Evolutionary conservation across 2,888 invertebrate genomes (phyloP).

Genomic region (Blera fallax): DNA sequence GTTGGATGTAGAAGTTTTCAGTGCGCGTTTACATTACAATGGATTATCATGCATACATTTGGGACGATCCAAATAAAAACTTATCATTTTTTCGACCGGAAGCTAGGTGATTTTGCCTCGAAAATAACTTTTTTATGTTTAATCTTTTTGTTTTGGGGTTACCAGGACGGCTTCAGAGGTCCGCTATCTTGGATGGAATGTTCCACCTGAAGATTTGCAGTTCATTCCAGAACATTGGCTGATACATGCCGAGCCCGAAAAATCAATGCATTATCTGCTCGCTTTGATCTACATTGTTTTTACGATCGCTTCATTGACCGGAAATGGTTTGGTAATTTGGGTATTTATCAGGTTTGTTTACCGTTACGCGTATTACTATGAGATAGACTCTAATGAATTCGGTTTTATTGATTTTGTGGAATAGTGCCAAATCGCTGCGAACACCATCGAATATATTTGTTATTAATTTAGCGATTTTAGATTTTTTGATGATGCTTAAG

Average conservation of each 20-base stretch:
- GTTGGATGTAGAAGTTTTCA: conserved; percentile 27
- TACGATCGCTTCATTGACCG: conserved; percentile 87
- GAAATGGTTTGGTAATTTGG: conserved; percentile 93
- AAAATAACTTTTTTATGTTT: neutral
- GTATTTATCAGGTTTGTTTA: conserved; percentile 83
- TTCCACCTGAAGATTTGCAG: conserved; percentile 88
- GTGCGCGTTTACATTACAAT: conserved; percentile 7
- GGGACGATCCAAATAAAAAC: conserved; percentile 27
- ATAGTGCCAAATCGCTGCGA: conserved; percentile 74
- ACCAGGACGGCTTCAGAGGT: conserved; percentile 53
- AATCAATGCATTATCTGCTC: conserved; percentile 90
- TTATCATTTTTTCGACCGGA: conserved; percentile 45
- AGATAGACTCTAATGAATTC: neutral
- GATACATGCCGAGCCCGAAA: conserved; percentile 89
- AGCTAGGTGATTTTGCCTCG: conserved; percentile 37
- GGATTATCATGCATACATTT: conserved; percentile 9
- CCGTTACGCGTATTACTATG: neutral
- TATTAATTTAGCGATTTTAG: conserved; percentile 89
- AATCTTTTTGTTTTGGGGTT: neutral
- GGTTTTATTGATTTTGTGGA: neutral
- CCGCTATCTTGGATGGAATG: conserved; percentile 88
- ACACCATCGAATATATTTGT: conserved; percentile 90
- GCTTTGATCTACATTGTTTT: conserved; percentile 90
- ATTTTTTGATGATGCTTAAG: conserved; percentile 92
- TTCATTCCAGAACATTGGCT: conserved; percentile 93